phyloP scores from a whole-genome alignment of 1,140 invertebrate species.

The Drosophila auraria region DNA sequence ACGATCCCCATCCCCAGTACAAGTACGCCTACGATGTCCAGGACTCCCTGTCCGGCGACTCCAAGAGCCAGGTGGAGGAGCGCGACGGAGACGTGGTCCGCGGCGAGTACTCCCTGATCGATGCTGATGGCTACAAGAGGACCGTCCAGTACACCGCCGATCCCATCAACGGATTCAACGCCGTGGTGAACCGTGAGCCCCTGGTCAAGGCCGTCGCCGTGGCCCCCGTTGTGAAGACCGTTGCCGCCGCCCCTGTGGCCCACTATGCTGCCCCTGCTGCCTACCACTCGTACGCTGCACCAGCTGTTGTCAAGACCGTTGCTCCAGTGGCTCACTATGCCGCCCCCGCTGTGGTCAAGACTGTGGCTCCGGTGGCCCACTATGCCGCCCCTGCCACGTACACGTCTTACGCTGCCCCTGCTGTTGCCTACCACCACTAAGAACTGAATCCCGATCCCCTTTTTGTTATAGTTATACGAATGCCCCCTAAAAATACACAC shows the following conservation, averaged over 20 bases:
- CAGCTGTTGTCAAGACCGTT: conserved; percentile 37
- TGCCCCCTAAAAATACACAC: conserved; percentile 27
- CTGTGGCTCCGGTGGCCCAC: conserved; percentile 44
- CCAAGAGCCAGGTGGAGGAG: conserved; percentile 87
- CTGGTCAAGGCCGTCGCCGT: conserved; percentile 51
- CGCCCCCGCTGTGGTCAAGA: conserved; percentile 58
- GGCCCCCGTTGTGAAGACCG: conserved; percentile 31
- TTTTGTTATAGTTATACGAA: conserved; percentile 55
- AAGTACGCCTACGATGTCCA: conserved; percentile 89
- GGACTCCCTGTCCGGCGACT: conserved; percentile 89
- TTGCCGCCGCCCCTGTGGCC: conserved; percentile 40
- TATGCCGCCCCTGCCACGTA: conserved; percentile 59
- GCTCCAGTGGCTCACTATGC: conserved; percentile 57
- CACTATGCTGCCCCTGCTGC: conserved; percentile 56
- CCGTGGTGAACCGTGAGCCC: conserved; percentile 80
- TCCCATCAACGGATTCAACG: conserved; percentile 84
- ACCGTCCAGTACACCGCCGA: conserved; percentile 85
- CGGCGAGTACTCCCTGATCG: conserved; percentile 87
- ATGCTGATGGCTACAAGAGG: conserved; percentile 87
- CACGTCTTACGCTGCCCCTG: conserved; percentile 40
- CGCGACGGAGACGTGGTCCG: conserved; percentile 88
- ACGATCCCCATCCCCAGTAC: conserved; percentile 85
- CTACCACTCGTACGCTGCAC: conserved; percentile 36
- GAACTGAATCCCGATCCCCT: conserved; percentile 16
- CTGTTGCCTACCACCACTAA: conserved; percentile 74